Evolutionary conservation across 2,888 invertebrate genomes (phyloP).

Genomic region (Altica lythri): DNA sequence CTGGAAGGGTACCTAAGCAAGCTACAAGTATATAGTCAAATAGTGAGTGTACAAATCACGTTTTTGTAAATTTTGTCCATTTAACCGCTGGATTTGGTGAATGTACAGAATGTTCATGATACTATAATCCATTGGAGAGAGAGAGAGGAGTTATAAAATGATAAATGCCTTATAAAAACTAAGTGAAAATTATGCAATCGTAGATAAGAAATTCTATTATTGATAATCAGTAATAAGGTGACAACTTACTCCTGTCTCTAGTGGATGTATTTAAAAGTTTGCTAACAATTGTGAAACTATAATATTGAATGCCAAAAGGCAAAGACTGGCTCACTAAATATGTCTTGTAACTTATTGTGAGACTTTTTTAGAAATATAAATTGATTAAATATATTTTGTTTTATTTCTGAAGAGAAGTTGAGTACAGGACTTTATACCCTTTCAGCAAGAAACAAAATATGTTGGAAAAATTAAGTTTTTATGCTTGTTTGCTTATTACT

Average conservation of each 20-base stretch:
- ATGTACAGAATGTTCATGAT: slow-evolving; percentile 40
- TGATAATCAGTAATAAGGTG: too few species aligned
- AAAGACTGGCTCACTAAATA: slow-evolving; percentile 54
- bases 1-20: slow-evolving; percentile 55
- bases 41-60: slow-evolving; percentile 33
- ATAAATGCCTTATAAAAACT: too few species aligned
- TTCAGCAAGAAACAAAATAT: slow-evolving; percentile 46
- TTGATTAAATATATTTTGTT: slow-evolving; percentile 49
- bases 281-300: slow-evolving; percentile 44
- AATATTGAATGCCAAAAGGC: slow-evolving; percentile 35
- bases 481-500: slow-evolving; percentile 20
- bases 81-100: slow-evolving; percentile 13
- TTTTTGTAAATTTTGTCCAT: slow-evolving; percentile 19
- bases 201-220: too few species aligned
- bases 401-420: slow-evolving; percentile 22
- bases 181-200: too few species aligned
- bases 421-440: slow-evolving; percentile 51
- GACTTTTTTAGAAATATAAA: slow-evolving; percentile 58
- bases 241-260: too few species aligned
- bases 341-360: slow-evolving; percentile 57
- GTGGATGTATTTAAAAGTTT: slow-evolving; percentile 50
- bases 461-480: slow-evolving; percentile 10
- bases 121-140: not conserved
- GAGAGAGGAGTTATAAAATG: too few species aligned
- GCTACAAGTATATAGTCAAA: slow-evolving; percentile 20